A percentile compares a stretch with the other conserved stretches of the same genome.
phyloP scores from a whole-genome alignment of 2,888 invertebrate genomes.

The Lasioglossum zephyrum region DNA sequence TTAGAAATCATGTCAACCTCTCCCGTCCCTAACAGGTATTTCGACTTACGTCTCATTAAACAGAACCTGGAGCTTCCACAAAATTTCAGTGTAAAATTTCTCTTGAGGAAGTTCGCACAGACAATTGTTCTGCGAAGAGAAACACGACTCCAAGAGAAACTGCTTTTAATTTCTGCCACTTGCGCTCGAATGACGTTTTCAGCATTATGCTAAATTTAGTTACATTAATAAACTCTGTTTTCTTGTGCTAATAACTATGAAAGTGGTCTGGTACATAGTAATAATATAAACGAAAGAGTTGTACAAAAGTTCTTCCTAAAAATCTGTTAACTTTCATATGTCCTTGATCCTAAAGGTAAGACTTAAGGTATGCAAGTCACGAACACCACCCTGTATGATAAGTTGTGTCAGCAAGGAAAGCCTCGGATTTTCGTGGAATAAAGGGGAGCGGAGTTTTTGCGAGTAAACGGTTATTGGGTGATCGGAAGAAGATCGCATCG shows the following conservation, averaged over 20 bases:
- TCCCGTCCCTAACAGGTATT: not conserved
- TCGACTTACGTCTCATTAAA: not conserved
- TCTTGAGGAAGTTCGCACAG: not conserved
- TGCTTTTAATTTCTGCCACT: not conserved
- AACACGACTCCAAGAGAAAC: not conserved
- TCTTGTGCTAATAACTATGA: not conserved
- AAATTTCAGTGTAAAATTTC: not conserved
- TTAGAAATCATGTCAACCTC: not conserved
- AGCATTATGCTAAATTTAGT: not conserved
- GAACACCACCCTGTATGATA: not conserved
- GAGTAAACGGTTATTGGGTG: not conserved
- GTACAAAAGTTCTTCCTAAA: no score
- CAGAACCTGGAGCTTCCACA: not conserved
- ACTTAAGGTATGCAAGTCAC: no score
- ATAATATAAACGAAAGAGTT: no score
- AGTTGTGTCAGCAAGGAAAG: not conserved
- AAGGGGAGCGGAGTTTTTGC: not conserved
- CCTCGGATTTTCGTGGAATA: not conserved
- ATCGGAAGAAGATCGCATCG: not conserved
- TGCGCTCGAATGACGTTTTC: not conserved
- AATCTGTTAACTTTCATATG: no score
- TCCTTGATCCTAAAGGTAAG: no score
- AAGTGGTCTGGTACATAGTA: no score
- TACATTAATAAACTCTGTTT: not conserved
- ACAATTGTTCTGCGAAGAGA: not conserved